These are phyloP conservation scores for Drosophila greeni DNA, from an alignment of 2,888 invertebrate species.

Conservation along the genomic window DNA sequence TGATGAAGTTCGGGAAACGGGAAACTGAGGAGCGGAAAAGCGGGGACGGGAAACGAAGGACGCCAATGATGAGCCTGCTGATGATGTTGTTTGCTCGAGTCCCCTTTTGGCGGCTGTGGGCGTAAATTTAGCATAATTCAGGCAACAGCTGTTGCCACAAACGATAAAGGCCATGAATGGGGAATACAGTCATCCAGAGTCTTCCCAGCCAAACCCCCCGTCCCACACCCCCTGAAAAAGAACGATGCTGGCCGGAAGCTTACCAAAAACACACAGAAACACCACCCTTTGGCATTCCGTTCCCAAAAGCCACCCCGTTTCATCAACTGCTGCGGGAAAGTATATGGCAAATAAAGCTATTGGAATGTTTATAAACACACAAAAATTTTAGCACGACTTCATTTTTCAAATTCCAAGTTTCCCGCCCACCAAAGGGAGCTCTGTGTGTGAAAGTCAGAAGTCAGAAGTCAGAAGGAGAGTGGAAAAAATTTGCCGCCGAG, in stretches of 20 bases:
- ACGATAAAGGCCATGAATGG: constrained; percentile 72
- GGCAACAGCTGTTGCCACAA: constrained; percentile 74
- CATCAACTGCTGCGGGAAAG: constrained; percentile 20
- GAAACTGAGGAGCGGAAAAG: not conserved
- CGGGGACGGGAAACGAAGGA: constrained; percentile 1
- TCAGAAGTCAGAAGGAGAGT: constrained; percentile 5
- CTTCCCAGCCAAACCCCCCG: not conserved
- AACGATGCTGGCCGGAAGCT: constrained; percentile 52
- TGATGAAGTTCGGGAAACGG: constrained; percentile 5
- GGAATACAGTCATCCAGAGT: constrained; percentile 51
- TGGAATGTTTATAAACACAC: constrained; percentile 69
- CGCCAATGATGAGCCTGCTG: constrained; percentile 15
- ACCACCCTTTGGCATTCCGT: constrained; percentile 31
- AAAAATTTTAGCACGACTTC: constrained; percentile 63
- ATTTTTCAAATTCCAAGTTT: constrained; percentile 64
- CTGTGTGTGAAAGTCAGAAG: not conserved
- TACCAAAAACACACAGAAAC: constrained; percentile 19
- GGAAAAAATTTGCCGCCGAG: constrained; percentile 31
- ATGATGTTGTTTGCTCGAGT: constrained; percentile 41
- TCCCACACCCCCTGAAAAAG: not conserved
- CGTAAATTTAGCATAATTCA: constrained; percentile 71
- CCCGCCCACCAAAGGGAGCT: constrained; percentile 6
- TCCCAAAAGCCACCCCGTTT: constrained; percentile 19
- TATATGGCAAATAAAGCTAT: constrained; percentile 53
- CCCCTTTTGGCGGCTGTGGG: constrained; percentile 52